A percentile compares a stretch with the other conserved stretches of the same genome.
Evolutionary conservation across 2,888 invertebrate species (phyloP).

Genomic region (Oligia fasciuncula): DNA sequence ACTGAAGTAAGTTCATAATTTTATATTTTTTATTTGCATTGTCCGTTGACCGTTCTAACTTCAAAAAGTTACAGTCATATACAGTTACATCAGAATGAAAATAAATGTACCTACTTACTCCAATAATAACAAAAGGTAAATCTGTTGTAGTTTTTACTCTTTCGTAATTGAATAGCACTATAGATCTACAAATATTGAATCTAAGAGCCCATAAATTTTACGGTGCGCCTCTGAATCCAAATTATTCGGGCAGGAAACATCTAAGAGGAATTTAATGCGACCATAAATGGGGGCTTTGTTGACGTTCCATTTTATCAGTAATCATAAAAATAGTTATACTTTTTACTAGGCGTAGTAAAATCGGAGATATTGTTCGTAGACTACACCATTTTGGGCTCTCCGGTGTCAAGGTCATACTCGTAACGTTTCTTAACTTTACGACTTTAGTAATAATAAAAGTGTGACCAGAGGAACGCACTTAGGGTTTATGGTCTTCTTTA

Average conservation of each 20-base stretch:
- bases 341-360: conserved; percentile 67
- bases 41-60: not conserved
- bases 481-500: conserved; percentile 67
- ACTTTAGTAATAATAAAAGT: conserved; percentile 71
- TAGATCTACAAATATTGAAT: conserved; percentile 44
- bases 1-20: conserved; percentile 80
- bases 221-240: conserved; percentile 33
- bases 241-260: conserved; percentile 55
- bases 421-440: conserved; percentile 73
- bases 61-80: not conserved
- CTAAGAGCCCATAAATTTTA: conserved; percentile 43
- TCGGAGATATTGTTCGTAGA: conserved; percentile 63
- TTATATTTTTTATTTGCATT: not conserved
- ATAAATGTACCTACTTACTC: not conserved
- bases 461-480: conserved; percentile 66
- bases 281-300: conserved; percentile 62
- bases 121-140: conserved; percentile 5
- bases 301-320: conserved; percentile 63
- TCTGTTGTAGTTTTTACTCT: conserved; percentile 10
- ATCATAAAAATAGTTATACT: conserved; percentile 67
- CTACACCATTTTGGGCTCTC: conserved; percentile 57
- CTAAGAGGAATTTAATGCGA: conserved; percentile 55
- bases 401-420: conserved; percentile 64
- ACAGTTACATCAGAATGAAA: not conserved
- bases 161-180: conserved; percentile 22